Base-by-base conservation (phyloP, 2,888 invertebrate species). In the Euphydryas editha region DNA sequence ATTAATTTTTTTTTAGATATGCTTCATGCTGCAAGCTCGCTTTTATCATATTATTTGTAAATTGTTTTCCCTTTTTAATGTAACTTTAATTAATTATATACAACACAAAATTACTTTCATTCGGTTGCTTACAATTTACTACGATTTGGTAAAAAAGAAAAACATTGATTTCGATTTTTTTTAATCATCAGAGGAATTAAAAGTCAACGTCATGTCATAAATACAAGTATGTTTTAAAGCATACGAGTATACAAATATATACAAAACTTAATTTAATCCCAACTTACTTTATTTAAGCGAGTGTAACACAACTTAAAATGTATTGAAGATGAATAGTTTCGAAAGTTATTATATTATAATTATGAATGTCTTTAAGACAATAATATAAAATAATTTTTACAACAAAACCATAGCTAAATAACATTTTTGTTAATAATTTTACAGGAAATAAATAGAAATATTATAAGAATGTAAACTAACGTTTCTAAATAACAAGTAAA, bases 21-120 rank as follows among this genome's bases (percentile, higher is more conserved):
- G 69, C 67, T 37, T 70, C 51, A 30, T 39, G 18, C 60, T 61
- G 59, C 67, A 67, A 68, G 67, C 67, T 64, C 67, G 58, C 47
- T 67, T 60, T 30, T 42, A 49, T 44, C 11, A 57, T 61, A 49
- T 49, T 20, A 36, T 21, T 21, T 15, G 15, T 37, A 47, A 54
- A 54, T 8, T 17, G 17, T 1, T 47, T 13, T 44, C n/a, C 42
- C 5, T 42, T 15, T 42, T 42, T 5, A 44, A 1, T 2, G 5
- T 24, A 21, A 20, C 15, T 24, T 5, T 24, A 15, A 51, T 24
- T 5, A n/a, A 11, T 24, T 11, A n/a, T 24, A 6, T 44, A 44
- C n/a, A 44, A 6, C 15, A 44, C 8, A 30, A 30, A 30, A 30
- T 8, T 30, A 30, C 30, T 30, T 30, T 2, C 30, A 30, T 8